Percentiles rank a stretch among this genome's conserved stretches.
phyloP scores from a whole-genome alignment of 2,888 invertebrate species.

The Lochmaea crataegi region DNA sequence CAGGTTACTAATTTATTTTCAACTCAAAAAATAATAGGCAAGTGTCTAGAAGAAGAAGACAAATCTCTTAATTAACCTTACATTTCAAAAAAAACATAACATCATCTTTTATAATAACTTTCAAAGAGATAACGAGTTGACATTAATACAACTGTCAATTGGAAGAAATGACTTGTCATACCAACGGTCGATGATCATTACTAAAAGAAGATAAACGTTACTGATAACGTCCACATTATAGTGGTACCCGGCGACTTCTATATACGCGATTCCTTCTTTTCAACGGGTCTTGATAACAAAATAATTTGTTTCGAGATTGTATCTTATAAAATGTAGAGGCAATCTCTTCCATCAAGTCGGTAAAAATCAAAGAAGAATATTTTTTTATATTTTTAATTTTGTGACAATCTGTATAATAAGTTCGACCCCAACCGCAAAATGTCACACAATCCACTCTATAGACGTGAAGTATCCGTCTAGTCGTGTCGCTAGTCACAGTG shows the following conservation, averaged over 20 bases:
- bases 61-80: neutral
- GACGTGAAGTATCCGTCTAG: neutral
- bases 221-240: conserved; percentile 46
- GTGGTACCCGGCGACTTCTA: conserved; percentile 42
- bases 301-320: conserved; percentile 34
- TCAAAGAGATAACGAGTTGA: conserved; percentile 35
- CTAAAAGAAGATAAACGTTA: conserved; percentile 37
- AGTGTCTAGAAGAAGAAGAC: no score
- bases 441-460: neutral
- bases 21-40: neutral
- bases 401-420: neutral
- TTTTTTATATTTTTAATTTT: neutral
- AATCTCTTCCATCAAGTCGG: conserved; percentile 18
- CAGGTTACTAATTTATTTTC: neutral
- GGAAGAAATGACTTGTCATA: conserved; percentile 38
- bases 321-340: conserved; percentile 13
- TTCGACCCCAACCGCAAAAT: neutral
- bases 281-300: conserved; percentile 37
- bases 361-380: conserved; percentile 7
- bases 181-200: conserved; percentile 37
- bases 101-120: conserved; percentile 33
- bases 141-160: conserved; percentile 43
- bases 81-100: neutral
- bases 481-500: conserved; percentile 13
- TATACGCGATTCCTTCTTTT: conserved; percentile 44